Evolutionary conservation across 2,797 vertebrate species (phyloP).

Genomic region (Lagodon rhomboides): DNA sequence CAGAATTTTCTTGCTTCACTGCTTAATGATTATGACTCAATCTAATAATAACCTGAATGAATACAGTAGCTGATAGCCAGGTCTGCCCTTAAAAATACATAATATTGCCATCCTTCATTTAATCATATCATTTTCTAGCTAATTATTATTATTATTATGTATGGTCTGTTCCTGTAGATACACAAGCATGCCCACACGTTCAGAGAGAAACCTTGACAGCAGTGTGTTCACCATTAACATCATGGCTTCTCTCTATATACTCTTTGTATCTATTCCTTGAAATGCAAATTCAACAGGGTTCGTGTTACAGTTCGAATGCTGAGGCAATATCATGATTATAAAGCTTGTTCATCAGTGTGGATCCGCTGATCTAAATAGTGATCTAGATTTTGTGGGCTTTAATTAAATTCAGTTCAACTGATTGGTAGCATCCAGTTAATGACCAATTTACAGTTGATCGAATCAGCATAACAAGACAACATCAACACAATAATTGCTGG

Average conservation of each 20-base stretch:
- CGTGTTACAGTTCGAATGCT: background rate
- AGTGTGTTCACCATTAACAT: constrained; percentile 2
- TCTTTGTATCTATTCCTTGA: too few relatives aligned
- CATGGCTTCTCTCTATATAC: background rate
- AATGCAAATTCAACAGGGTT: background rate
- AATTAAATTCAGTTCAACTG: constrained; percentile 25
- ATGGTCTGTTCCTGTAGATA: background rate
- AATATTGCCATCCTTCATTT: background rate
- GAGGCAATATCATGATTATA: background rate
- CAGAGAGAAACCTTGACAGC: background rate
- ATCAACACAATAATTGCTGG: background rate
- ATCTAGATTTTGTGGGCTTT: constrained; percentile 17
- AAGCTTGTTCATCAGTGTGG: background rate
- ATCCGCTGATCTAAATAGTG: constrained; percentile 23
- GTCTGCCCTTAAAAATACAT: background rate
- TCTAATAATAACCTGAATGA: constrained; percentile 4
- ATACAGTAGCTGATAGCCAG: background rate
- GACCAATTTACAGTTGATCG: background rate
- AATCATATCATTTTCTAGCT: background rate
- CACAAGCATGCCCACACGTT: background rate
- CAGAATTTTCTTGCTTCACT: background rate
- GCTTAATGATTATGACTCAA: background rate
- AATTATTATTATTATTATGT: too few relatives aligned
- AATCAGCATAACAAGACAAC: background rate
- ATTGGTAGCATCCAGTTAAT: constrained; percentile 13